Evolutionary conservation across 2,888 invertebrate species (phyloP), one percentile per base, ranked within the genome.

Genomic region (Linyphia triangularis): DNA sequence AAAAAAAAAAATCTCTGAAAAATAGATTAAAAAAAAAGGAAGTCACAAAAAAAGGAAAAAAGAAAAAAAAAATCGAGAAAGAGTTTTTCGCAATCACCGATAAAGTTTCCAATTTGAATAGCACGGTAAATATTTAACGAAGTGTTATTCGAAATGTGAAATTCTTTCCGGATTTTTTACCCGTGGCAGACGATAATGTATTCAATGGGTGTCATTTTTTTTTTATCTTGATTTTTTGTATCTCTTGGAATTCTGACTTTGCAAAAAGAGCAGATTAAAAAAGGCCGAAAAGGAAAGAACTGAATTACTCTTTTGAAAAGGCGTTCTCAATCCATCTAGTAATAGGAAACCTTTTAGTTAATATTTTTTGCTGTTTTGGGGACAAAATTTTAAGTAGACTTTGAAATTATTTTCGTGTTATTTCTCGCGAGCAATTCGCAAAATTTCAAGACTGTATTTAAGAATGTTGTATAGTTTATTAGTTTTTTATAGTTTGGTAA

Each of bases 91-190:
- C 65, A 79, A 79, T 79, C 30, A 28, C 43, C 78, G 67, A 79
- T 79, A 67, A 79, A 51, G 43, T 79, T 79, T 51, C 67, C 65
- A 79, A 67, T 79, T 79, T 67, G 78, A 79, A 79, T 51, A 51
- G 67, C 78, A 79, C 19, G 59, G 67, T 79, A 79, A 79, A 79
- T 79, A 79, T 79, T 79, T 79, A 79, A 79, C 78, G 78, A 79
- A 79, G 51, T 65, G 78, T 79, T 79, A 79, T 67, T 79, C 51
- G 51, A 67, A 79, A 79, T 79, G 78, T 67, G 78, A 51, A 79
- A 67, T 65, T 79, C 78, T 79, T 79, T 79, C 30, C 28, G 51
- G 19, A 10, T 28, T 33, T 79, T 59, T 59, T 61, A 19, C 24
- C 28, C 43, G 30, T 51, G 30, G 51, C 26, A 67, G 30, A 43